Evolutionary conservation across 64 coral and sea anemone genomes (phyloP).

Genomic region (Cladopsammia gracilis): DNA sequence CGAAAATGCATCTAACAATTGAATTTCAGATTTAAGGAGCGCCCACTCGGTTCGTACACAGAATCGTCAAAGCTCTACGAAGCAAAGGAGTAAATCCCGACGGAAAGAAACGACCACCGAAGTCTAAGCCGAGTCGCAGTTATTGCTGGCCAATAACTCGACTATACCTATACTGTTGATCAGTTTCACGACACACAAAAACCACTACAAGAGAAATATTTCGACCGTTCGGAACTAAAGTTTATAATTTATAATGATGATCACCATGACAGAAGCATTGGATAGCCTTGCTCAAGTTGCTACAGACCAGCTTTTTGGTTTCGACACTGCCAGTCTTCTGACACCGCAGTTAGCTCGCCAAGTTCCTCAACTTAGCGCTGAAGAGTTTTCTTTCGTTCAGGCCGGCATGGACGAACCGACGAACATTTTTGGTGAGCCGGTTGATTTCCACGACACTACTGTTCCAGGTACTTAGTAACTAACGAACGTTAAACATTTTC

Average conservation of each 20-base stretch:
- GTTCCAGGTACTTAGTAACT: constrained; percentile 85
- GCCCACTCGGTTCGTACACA: constrained; percentile 91
- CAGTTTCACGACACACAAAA: constrained; percentile 83
- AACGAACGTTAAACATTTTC: constrained; percentile 16
- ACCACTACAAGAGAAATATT: constrained; percentile 34
- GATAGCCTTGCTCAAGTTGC: constrained; percentile 99
- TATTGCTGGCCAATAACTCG: constrained; percentile 99
- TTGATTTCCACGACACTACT: constrained; percentile 91
- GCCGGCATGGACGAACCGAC: constrained; percentile 93
- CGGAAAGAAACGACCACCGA: constrained; percentile 75
- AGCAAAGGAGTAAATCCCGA: constrained; percentile 87
- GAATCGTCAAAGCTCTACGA: constrained; percentile 95
- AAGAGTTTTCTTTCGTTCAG: constrained; percentile 85
- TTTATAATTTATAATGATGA: constrained; percentile 84
- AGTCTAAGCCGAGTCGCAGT: constrained; percentile 84
- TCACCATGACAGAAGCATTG: constrained; percentile 94
- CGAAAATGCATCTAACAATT: constrained; percentile 6
- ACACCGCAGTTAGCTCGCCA: constrained; percentile 90
- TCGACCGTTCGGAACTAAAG: constrained; percentile 26
- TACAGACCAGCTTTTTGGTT: constrained; percentile 97
- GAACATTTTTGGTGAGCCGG: constrained; percentile 97
- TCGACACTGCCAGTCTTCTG: constrained; percentile 92
- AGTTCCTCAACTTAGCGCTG: constrained; percentile 79
- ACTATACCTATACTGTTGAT: constrained; percentile 95
- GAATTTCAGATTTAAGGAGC: constrained; percentile 90